These are phyloP conservation scores for Epinephelus cyanopodus DNA, from an alignment of 2,113 vertebrate genomes.

Conservation along the genomic window DNA sequence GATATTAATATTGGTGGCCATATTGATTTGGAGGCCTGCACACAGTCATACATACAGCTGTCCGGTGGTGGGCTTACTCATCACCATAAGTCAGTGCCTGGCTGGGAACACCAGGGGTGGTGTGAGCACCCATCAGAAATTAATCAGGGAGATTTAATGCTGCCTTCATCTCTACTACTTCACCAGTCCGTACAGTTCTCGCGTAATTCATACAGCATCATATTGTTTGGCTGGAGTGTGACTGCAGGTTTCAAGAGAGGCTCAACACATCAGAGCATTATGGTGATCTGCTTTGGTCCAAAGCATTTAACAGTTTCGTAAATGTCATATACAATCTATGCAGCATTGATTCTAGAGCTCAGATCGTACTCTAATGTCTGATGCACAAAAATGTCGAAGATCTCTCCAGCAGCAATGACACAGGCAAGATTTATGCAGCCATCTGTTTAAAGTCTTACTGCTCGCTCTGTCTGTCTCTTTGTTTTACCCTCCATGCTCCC, in stretches of 20 bases:
- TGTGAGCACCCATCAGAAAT: slow-evolving; percentile 44
- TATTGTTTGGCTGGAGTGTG: not conserved
- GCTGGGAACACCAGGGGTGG: slow-evolving; percentile 70
- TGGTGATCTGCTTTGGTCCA: not conserved
- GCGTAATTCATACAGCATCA: not conserved
- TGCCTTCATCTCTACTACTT: not conserved
- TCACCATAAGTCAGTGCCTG: slow-evolving; percentile 72
- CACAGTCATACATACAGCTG: slow-evolving; percentile 69
- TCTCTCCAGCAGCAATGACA: slow-evolving; percentile 10
- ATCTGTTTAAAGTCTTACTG: slow-evolving; percentile 21
- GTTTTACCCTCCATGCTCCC: slow-evolving; percentile 29
- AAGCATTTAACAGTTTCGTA: not conserved
- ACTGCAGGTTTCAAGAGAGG: slow-evolving; percentile 1
- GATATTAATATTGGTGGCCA: slow-evolving; percentile 62
- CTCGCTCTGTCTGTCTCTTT: slow-evolving; percentile 33
- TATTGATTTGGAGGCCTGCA: slow-evolving; percentile 77
- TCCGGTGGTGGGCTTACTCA: slow-evolving; percentile 67
- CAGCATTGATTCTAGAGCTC: not conserved
- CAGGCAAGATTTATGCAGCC: slow-evolving; percentile 12
- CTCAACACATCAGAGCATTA: not conserved
- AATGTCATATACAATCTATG: slow-evolving; percentile 1
- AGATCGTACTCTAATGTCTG: not conserved
- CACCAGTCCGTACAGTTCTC: not conserved
- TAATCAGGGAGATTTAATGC: slow-evolving; percentile 44
- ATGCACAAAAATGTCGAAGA: not conserved